Percentiles rank a stretch among this genome's conserved stretches.
Evolutionary conservation across 2,113 vertebrate species (phyloP).

Genomic region (Alosa alosa): DNA sequence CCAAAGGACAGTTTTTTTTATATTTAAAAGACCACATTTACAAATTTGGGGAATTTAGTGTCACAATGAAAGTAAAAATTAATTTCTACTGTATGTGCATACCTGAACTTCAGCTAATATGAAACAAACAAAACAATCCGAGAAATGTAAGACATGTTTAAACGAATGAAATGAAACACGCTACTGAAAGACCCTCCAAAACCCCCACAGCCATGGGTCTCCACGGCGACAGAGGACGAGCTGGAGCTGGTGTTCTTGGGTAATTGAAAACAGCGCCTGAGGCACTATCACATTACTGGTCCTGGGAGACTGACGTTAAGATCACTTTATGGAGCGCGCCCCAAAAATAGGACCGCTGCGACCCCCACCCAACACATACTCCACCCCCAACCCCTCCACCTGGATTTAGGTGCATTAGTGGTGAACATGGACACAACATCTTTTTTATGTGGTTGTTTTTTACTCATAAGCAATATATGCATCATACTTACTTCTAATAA

Average conservation of each 20-base stretch:
- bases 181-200: slow-evolving; percentile 3
- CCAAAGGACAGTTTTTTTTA: neutral
- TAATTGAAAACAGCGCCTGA: slow-evolving; percentile 62
- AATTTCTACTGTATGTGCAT: neutral
- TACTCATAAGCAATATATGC: no score
- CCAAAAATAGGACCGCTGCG: slow-evolving; percentile 47
- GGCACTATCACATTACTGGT: slow-evolving; percentile 54
- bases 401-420: slow-evolving; percentile 37
- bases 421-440: no score
- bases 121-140: neutral
- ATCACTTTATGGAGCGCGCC: slow-evolving; percentile 54
- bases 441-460: no score
- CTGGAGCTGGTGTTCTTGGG: slow-evolving; percentile 39
- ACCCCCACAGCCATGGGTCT: neutral
- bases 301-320: slow-evolving; percentile 52
- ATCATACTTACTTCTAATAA: no score
- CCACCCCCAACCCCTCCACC: slow-evolving; percentile 29
- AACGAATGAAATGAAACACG: neutral
- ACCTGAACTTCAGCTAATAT: neutral
- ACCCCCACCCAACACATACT: slow-evolving; percentile 38
- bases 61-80: neutral
- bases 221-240: slow-evolving; percentile 16
- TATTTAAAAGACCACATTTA: neutral
- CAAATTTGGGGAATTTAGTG: neutral
- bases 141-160: neutral